These are phyloP conservation scores for Zaprionus inermis DNA, from an alignment of 1,140 invertebrate species.

Conservation along the genomic window DNA sequence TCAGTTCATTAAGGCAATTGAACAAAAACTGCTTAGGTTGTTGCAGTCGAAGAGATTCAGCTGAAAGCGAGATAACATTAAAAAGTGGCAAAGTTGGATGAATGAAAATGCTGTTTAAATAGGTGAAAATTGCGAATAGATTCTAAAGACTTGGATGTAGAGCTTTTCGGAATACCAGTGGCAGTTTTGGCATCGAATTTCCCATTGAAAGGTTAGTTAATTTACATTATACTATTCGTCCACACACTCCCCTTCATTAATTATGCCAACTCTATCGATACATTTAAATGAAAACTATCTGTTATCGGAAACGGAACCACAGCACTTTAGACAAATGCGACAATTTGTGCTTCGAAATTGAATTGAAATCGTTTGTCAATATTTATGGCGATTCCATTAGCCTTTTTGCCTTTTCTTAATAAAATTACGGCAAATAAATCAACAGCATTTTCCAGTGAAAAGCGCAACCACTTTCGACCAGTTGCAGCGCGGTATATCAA, in stretches of 20 bases:
- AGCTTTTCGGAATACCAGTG: background rate
- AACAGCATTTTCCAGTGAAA: constrained; percentile 53
- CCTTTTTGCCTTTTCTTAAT: constrained; percentile 58
- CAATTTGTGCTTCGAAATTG: constrained; percentile 6
- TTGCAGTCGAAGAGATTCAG: constrained; percentile 13
- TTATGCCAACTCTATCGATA: background rate
- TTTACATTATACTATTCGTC: background rate
- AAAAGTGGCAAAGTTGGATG: background rate
- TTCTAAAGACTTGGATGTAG: no score
- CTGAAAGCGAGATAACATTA: background rate
- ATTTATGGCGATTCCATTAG: constrained; percentile 51
- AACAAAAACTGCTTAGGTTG: constrained; percentile 30
- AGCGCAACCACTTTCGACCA: constrained; percentile 40
- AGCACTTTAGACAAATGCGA: constrained; percentile 2
- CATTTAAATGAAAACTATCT: background rate
- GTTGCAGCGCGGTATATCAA: constrained; percentile 58
- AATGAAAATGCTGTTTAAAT: background rate
- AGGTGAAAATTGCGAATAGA: no score
- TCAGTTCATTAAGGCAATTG: constrained; percentile 41
- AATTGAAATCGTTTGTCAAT: constrained; percentile 47
- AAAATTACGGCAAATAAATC: constrained; percentile 70
- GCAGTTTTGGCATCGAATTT: background rate
- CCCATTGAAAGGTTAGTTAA: background rate
- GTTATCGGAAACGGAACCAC: background rate
- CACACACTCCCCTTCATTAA: no score